A percentile compares a stretch with the other conserved stretches of the same genome.
Conservation (phyloP, 2,113 vertebrate genomes). For the Casuarius casuarius region DNA sequence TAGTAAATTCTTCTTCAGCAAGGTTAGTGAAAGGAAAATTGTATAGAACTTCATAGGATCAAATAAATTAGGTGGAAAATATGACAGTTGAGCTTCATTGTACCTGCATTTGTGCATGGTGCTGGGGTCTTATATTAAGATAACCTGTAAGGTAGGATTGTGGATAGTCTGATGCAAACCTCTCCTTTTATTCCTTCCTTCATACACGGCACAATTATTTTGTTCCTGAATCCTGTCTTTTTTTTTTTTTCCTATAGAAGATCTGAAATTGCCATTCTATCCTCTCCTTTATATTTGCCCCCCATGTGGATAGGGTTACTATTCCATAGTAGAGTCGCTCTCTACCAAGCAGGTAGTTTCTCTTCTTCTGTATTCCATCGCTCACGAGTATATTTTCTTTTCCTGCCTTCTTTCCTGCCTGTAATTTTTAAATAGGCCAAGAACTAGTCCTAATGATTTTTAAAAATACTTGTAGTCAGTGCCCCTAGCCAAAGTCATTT, state of each 20-base stretch:
- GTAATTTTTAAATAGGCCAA: slow-evolving; percentile 36
- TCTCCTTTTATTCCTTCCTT: neutral
- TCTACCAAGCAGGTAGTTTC: neutral
- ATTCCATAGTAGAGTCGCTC: neutral
- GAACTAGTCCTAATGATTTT: slow-evolving; percentile 30
- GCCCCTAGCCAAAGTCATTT: slow-evolving; percentile 17
- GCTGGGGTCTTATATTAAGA: neutral
- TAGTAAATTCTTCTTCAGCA: neutral
- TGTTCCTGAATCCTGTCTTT: neutral
- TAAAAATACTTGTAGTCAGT: slow-evolving; percentile 26
- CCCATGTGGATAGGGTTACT: accelerated
- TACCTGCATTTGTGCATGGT: neutral
- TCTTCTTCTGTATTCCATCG: neutral
- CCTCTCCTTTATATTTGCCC: neutral
- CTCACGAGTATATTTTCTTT: neutral
- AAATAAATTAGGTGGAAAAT: neutral
- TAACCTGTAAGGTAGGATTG: neutral
- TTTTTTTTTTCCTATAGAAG: neutral
- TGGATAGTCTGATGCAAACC: neutral
- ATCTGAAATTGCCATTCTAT: neutral
- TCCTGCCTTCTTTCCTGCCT: neutral
- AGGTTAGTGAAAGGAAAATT: neutral
- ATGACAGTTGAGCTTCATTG: neutral
- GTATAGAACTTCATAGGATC: neutral
- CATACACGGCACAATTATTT: neutral